phyloP scores from a whole-genome alignment of 2,888 invertebrate species.

The Erpobdella octoculata region DNA sequence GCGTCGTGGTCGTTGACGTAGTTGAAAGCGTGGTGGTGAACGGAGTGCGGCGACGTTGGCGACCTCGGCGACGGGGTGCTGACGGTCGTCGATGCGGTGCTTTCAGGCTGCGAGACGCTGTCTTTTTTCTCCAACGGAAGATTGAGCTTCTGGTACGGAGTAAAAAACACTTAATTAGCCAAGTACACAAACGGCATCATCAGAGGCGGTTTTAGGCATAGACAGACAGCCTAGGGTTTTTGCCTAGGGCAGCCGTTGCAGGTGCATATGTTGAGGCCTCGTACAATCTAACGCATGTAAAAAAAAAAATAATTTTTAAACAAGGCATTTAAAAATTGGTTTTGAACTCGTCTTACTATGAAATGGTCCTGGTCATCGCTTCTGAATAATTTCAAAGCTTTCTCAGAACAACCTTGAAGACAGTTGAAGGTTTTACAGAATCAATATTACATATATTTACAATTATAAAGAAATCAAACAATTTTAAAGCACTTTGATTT shows the following conservation, averaged over 20 bases:
- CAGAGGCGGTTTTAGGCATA: too few relatives aligned
- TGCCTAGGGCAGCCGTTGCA: too few relatives aligned
- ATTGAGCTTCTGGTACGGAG: background rate
- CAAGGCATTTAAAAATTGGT: too few relatives aligned
- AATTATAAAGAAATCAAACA: background rate
- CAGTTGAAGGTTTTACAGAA: background rate
- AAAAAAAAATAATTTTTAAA: too few relatives aligned
- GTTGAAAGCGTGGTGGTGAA: background rate
- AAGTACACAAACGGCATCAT: too few relatives aligned
- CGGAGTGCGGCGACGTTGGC: slow-evolving; percentile 27
- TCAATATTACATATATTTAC: background rate
- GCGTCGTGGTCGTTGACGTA: background rate
- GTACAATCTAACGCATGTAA: too few relatives aligned
- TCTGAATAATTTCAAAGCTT: slow-evolving; percentile 1
- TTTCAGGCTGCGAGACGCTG: slow-evolving; percentile 46
- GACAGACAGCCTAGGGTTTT: too few relatives aligned
- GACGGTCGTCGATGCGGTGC: slow-evolving; percentile 51
- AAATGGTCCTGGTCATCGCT: background rate
- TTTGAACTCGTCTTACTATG: background rate
- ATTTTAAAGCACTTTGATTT: too few relatives aligned
- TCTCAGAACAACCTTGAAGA: background rate
- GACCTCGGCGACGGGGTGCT: slow-evolving; percentile 44
- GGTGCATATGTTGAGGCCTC: too few relatives aligned
- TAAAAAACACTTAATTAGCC: too few relatives aligned
- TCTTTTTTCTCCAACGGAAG: slow-evolving; percentile 64